A percentile compares a stretch with the other conserved stretches of the same genome.
Evolutionary conservation across 2,113 vertebrate species (phyloP).

Genomic region (Lipophrys pholis): DNA sequence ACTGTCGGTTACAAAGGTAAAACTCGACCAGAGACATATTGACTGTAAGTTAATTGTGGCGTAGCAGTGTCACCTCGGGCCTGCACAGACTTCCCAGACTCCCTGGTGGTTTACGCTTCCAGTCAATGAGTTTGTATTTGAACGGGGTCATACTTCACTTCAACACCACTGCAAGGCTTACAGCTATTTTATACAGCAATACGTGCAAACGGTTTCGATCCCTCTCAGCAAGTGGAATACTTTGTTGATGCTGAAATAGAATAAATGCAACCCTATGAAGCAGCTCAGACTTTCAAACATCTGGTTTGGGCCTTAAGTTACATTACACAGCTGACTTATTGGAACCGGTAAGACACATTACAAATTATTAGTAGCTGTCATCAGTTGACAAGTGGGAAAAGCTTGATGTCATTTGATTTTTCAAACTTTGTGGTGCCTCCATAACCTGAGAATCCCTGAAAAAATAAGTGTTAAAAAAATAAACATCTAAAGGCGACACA

Average conservation of each 20-base stretch:
- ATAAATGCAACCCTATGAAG: background rate
- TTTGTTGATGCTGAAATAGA: background rate
- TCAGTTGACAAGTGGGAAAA: background rate
- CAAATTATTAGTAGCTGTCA: background rate
- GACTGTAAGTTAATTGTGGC: slow-evolving; percentile 52
- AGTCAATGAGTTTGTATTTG: slow-evolving; percentile 64
- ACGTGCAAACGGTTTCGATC: background rate
- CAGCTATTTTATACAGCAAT: slow-evolving; percentile 2
- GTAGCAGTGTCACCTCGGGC: slow-evolving; percentile 51
- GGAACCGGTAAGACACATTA: background rate
- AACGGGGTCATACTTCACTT: slow-evolving; percentile 20
- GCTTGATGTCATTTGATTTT: background rate
- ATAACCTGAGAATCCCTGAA: no score
- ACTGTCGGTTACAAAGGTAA: slow-evolving; percentile 25
- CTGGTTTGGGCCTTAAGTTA: background rate
- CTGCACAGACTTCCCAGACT: slow-evolving; percentile 37
- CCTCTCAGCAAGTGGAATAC: background rate
- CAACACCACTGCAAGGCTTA: background rate
- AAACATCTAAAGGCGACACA: no score
- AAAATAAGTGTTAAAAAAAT: no score
- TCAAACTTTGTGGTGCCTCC: background rate
- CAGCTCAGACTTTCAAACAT: background rate
- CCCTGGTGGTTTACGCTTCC: slow-evolving; percentile 33
- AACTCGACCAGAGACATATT: slow-evolving; percentile 51
- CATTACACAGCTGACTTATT: background rate